Evolutionary conservation across 2,113 vertebrate genomes (phyloP).

Genomic region (Phodopus roborovskii): DNA sequence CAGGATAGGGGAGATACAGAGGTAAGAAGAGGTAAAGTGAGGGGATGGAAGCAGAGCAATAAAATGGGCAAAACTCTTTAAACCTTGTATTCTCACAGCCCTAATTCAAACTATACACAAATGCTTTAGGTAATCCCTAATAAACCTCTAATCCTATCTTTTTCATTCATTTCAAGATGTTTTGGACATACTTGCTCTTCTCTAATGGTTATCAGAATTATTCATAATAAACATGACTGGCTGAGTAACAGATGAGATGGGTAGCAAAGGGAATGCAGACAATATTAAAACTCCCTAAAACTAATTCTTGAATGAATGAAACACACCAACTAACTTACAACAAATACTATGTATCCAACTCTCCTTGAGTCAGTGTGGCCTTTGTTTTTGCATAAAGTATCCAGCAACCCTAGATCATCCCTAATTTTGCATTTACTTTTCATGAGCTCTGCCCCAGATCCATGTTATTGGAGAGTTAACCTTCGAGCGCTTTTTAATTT

Average conservation of each 20-base stretch:
- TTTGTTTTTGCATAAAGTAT: neutral
- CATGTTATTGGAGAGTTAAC: constrained; percentile 59
- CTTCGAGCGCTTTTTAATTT: constrained; percentile 61
- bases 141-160: constrained; percentile 4
- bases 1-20: constrained; percentile 19
- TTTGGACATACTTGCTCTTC: neutral
- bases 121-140: constrained; percentile 29
- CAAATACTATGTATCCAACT: constrained; percentile 11
- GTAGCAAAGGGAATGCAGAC: neutral
- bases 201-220: constrained; percentile 46
- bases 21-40: constrained; percentile 30
- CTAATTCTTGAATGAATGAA: constrained; percentile 53
- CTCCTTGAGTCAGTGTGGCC: neutral
- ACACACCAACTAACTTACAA: constrained; percentile 3
- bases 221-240: constrained; percentile 41
- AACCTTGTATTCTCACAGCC: neutral
- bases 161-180: constrained; percentile 45
- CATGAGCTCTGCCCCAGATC: constrained; percentile 17
- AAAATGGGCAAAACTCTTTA: constrained; percentile 29
- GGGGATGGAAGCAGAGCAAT: neutral
- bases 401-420: neutral
- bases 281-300: constrained; percentile 39
- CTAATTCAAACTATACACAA: neutral
- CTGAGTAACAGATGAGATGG: constrained; percentile 14
- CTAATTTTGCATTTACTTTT: constrained; percentile 53